These are phyloP conservation scores for Acheta domesticus DNA, from an alignment of 2,888 invertebrate genomes.

Conservation along the genomic window DNA sequence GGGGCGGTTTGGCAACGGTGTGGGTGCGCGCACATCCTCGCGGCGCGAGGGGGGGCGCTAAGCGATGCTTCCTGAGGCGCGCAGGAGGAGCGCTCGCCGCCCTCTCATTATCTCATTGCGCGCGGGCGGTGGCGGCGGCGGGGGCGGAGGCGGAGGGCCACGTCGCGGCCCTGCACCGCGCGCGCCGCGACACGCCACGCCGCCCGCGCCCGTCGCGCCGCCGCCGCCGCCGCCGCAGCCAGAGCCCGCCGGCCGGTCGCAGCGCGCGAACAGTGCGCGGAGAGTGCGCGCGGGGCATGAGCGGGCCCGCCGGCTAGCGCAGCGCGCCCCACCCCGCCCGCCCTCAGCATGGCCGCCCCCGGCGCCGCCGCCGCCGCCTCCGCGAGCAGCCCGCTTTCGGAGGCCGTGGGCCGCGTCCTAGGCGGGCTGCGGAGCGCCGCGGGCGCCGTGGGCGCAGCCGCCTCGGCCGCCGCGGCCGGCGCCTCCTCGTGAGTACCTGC, in stretches of 20 bases:
- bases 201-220: too few species aligned
- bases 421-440: slow-evolving; percentile 18
- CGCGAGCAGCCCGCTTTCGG: background rate
- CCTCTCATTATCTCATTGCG: slow-evolving; percentile 9
- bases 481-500: background rate
- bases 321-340: background rate
- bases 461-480: background rate
- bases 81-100: background rate
- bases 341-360: background rate
- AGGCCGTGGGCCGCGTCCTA: background rate
- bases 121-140: background rate
- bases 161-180: background rate
- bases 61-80: background rate
- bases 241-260: slow-evolving; percentile 9
- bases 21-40: slow-evolving; percentile 18
- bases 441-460: background rate
- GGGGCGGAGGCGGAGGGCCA: background rate
- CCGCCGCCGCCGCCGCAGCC: background rate
- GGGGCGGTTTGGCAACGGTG: background rate
- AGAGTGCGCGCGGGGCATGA: background rate
- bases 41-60: background rate
- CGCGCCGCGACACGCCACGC: too few species aligned
- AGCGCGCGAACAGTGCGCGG: background rate
- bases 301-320: slow-evolving; percentile 18
- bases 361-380: slow-evolving; percentile 18